These are phyloP conservation scores for Tyrannus savana DNA, from an alignment of 2,113 vertebrate genomes.

Conservation along the genomic window DNA sequence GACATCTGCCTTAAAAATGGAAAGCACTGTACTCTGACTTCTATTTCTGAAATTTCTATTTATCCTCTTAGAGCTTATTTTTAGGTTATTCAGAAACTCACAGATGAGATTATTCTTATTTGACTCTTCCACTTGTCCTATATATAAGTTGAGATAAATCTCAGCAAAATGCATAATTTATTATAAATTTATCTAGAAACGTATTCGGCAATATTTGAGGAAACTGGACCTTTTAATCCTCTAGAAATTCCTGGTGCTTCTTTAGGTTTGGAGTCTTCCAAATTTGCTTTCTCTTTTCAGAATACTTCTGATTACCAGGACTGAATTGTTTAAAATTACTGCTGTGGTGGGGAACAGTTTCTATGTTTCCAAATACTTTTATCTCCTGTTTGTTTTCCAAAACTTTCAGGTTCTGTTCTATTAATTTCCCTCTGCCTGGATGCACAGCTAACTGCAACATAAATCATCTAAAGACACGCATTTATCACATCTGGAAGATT, in stretches of 20 bases:
- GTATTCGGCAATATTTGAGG: not conserved
- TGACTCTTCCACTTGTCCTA: not conserved
- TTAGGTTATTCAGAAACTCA: not conserved
- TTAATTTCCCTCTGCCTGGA: conserved; percentile 31
- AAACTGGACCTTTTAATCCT: not conserved
- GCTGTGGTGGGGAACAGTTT: not conserved
- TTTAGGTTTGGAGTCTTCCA: not conserved
- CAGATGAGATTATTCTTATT: not conserved
- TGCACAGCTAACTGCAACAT: conserved; percentile 33
- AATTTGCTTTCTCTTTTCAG: not conserved
- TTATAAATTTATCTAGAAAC: not conserved
- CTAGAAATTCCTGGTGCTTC: not conserved
- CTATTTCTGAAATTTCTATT: conserved; percentile 25
- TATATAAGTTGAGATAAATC: not conserved
- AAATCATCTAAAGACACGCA: conserved; percentile 3
- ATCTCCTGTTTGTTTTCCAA: not conserved
- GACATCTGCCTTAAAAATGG: not conserved
- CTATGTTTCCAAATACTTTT: not conserved
- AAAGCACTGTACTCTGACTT: not conserved
- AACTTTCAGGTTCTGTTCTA: conserved; percentile 13
- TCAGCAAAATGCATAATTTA: not conserved
- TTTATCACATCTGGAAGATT: conserved; percentile 34
- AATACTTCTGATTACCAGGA: not conserved
- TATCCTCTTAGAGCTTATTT: not conserved
- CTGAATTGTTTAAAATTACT: not conserved